A percentile compares a stretch with the other conserved stretches of the same genome.
Conservation (phyloP, 2,888 invertebrate species). For the Eupithecia exiguata region DNA sequence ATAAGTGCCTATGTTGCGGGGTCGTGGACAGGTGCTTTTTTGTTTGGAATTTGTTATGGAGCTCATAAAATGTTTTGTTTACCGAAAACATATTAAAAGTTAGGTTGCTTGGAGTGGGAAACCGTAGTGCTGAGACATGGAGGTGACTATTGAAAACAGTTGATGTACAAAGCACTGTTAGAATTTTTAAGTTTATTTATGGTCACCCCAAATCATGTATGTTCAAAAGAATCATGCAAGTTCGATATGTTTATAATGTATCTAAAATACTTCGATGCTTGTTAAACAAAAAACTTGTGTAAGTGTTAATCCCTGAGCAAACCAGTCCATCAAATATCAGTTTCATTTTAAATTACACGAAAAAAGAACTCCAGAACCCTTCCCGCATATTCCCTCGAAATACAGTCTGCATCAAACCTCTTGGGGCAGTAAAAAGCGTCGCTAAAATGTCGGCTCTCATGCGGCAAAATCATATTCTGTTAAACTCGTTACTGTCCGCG, state of each 20-base stretch:
- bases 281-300: too few relatives aligned
- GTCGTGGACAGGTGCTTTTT: constrained; percentile 60
- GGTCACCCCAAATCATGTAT: neutral
- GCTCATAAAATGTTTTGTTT: constrained; percentile 20
- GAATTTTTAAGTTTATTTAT: too few relatives aligned
- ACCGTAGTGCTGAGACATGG: neutral
- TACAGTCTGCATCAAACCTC: constrained; percentile 72
- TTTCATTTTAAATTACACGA: constrained; percentile 7
- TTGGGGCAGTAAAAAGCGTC: constrained; percentile 73
- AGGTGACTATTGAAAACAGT: neutral
- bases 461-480: constrained; percentile 82
- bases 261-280: neutral
- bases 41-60: constrained; percentile 32
- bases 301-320: neutral
- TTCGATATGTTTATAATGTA: neutral
- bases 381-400: constrained; percentile 58
- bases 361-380: constrained; percentile 25
- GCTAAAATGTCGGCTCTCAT: constrained; percentile 78
- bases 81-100: neutral
- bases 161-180: neutral
- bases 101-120: neutral
- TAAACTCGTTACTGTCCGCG: constrained; percentile 82
- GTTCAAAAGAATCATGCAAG: neutral
- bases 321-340: constrained; percentile 4
- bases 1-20: constrained; percentile 57